Base-by-base conservation (phyloP, 2,113 vertebrate genomes). In the Butastur rufipennis region DNA sequence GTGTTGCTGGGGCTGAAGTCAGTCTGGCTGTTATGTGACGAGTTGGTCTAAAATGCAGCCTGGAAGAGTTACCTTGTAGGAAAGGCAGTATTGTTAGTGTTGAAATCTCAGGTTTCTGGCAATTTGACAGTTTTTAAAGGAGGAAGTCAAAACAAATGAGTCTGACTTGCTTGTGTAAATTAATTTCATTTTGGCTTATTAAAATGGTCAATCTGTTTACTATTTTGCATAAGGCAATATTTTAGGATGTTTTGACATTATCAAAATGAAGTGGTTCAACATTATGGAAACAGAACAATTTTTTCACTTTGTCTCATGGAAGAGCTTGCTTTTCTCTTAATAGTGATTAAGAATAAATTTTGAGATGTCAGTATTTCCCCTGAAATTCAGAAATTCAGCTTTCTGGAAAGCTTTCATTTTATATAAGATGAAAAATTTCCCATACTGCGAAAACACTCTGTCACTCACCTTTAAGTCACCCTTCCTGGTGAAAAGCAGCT, bases 201-300 rank as follows among this genome's bases (percentile, higher is more conserved):
- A 80, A 87, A 84, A 71, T 15, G n/a, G 29, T 34, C 43, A 52
- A 80, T 59, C 52, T 90, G 58, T 88, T 93, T 88, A 75, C 47
- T 58, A 0, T 66, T 79, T 96, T 86, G 50, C 25, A 14, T 77
- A 42, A 55, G 22, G 65, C 32, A 93, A 17, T 74, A 55, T 80
- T 95, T 95, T 48, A 48, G 48, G 23, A 48, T 92, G 79, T 85
- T 96, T 93, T 94, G 88, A 96, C 63, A 47, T 55, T 48, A 80
- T 11, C 20, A 16, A 63, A 90, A 83, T 63, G 29, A 83, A 88
- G 43, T 63, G 40, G 34, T 31, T 93, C 58, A 61, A 21, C 6
- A 20, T 80, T 26, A 61, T 21, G 23, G 71, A 88, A 96, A 73
- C 32, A 88, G 65, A 81, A 62, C 0, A 59, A 6, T 50, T 73